Base-by-base conservation (phyloP, 2,113 vertebrate species). In the Corydoras maculifer region DNA sequence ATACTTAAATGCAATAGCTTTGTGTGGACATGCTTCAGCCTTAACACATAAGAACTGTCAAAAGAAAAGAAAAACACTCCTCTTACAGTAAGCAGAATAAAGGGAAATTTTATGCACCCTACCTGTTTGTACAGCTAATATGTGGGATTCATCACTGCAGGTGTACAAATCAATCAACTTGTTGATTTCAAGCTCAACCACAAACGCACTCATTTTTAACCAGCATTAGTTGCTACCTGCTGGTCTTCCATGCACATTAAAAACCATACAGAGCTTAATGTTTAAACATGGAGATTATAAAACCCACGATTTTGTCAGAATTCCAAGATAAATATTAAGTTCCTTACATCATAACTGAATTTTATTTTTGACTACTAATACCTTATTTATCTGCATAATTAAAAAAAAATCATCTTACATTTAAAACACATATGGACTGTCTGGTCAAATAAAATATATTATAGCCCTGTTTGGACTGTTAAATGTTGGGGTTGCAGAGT, bases 71-170 rank as follows among this genome's bases (percentile, higher is more conserved):
- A 25, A 35, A 67, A 57, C 29, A 14, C 54, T 57, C 54, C 13
- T 14, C 9, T 11, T n/a, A 29, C 61, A 43, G 9, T 14, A 58
- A 9, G 58, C 65, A 30, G 8, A n/a, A 7, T 35, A 15, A 15
- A n/a, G 65, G 54, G 65, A 68, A 58, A 57, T 14, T 68, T 54
- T 54, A 11, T 3, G 31, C 32, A 31, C 53, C 51, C 29, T 14
- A 30, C 64, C 25, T 9, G 51, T 29, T 31, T 13, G 65, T 55
- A 9, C 65, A n/a, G 51, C 65, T 53, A 67, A 55, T 4, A 1
- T 49, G 29, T 13, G 64, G 48, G 64, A 67, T 13, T 65, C 49
- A 55, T 57, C 54, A n/a, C 54, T 57, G 54, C 54, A 53, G 51
- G 51, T n/a, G 14, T n/a, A n/a, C 14, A 57, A 57, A 57, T n/a